A percentile compares a stretch with the other conserved stretches of the same genome.
Evolutionary conservation across 1,140 invertebrate genomes (phyloP).

Genomic region (Pseudomyrmex pallidus): DNA sequence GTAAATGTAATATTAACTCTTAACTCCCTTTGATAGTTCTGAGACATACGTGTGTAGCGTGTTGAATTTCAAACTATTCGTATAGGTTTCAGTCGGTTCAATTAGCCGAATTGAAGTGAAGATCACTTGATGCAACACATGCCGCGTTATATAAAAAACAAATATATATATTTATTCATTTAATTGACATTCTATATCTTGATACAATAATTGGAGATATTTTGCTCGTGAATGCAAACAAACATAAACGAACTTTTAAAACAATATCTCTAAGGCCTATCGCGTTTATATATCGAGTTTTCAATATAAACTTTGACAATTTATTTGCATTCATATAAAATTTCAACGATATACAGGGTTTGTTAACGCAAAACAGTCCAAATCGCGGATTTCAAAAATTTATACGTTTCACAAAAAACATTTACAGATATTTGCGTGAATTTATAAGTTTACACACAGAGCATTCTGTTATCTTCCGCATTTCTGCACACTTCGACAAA

Average conservation of each 20-base stretch:
- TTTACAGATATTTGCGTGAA: no score
- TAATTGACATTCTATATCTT: no score
- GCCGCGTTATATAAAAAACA: neutral
- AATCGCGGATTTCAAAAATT: neutral
- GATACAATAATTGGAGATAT: neutral
- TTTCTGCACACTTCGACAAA: neutral
- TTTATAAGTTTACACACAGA: conserved; percentile 10
- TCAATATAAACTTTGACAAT: conserved; percentile 7
- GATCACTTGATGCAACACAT: neutral
- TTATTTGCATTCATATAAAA: conserved; percentile 15
- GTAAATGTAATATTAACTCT: conserved; percentile 16
- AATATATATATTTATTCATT: neutral
- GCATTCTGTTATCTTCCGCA: neutral
- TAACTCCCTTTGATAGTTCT: neutral
- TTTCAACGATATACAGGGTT: neutral
- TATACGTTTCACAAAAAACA: neutral
- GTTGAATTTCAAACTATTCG: neutral
- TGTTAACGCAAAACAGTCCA: neutral
- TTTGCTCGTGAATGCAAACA: neutral
- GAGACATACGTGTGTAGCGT: neutral
- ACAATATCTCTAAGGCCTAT: neutral
- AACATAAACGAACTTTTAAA: neutral
- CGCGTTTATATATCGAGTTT: neutral
- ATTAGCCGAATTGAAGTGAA: neutral
- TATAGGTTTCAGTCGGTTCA: neutral